Percentiles rank a stretch among this genome's conserved stretches.
These are phyloP conservation scores for Daktulosphaira vitifoliae DNA, from an alignment of 1,140 invertebrate genomes.

Conservation along the genomic window DNA sequence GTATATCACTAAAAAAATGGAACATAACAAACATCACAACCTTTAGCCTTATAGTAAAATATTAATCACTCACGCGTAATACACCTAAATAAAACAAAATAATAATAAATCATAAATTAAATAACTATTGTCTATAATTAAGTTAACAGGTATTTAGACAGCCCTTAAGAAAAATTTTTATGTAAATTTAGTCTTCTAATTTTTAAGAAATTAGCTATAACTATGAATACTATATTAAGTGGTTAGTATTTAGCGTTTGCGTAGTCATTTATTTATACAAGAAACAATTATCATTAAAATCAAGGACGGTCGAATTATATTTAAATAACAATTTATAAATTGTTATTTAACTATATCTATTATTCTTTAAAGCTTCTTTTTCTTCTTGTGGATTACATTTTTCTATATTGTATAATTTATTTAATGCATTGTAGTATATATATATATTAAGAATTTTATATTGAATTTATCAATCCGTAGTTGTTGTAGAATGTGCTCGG, in stretches of 20 bases:
- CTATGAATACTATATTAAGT: not conserved
- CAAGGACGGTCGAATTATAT: no score
- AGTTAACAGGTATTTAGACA: slow-evolving; percentile 24
- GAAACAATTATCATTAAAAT: no score
- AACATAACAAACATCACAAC: slow-evolving; percentile 34
- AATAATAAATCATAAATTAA: slow-evolving; percentile 22
- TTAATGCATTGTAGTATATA: not conserved
- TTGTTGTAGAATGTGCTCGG: slow-evolving; percentile 33
- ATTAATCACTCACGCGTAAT: slow-evolving; percentile 11
- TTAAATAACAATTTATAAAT: no score
- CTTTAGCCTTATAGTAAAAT: slow-evolving; percentile 25
- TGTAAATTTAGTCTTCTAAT: slow-evolving; percentile 14
- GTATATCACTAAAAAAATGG: slow-evolving; percentile 2
- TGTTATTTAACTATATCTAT: no score
- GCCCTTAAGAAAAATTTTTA: slow-evolving; percentile 9
- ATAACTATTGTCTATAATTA: slow-evolving; percentile 5
- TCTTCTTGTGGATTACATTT: not conserved
- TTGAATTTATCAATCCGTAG: slow-evolving; percentile 31
- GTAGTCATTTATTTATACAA: no score
- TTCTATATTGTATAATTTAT: no score
- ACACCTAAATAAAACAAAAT: slow-evolving; percentile 7
- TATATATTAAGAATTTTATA: slow-evolving; percentile 28
- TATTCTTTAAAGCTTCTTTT: slow-evolving; percentile 13
- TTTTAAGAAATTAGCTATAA: slow-evolving; percentile 11
- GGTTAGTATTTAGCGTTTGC: no score